Percentiles rank a stretch among this genome's conserved stretches.
Evolutionary conservation across 2,888 invertebrate genomes (phyloP).

Genomic region (Cyclophora albipunctata): DNA sequence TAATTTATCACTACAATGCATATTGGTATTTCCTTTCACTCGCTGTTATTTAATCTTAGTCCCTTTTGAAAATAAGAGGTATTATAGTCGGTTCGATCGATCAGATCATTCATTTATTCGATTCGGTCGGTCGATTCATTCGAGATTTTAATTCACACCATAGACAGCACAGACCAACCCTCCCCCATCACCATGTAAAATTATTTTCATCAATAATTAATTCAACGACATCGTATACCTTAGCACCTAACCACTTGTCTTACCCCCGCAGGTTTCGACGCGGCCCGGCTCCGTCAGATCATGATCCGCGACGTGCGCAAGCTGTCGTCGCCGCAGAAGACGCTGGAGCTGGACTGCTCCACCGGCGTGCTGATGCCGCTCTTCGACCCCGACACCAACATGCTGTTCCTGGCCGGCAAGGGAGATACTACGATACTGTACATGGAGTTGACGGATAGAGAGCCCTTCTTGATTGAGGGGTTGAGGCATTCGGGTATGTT

Average conservation of each 20-base stretch:
- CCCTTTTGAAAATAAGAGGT: no score
- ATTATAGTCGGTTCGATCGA: no score
- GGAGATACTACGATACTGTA: conserved; percentile 94
- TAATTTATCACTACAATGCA: no score
- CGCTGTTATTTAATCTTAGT: no score
- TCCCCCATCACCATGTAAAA: no score
- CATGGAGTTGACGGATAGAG: conserved; percentile 91
- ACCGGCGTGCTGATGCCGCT: conserved; percentile 94
- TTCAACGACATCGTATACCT: not conserved
- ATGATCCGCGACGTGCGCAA: conserved; percentile 91
- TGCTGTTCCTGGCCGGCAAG: conserved; percentile 96
- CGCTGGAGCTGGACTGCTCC: conserved; percentile 87
- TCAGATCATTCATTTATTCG: no score
- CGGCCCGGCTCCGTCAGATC: conserved; percentile 89
- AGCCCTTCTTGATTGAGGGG: conserved; percentile 93
- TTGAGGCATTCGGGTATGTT: conserved; percentile 82
- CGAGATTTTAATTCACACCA: no score
- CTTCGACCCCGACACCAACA: conserved; percentile 94
- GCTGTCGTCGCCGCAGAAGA: conserved; percentile 84
- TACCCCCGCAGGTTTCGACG: conserved; percentile 83
- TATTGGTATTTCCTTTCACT: no score
- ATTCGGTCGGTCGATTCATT: no score
- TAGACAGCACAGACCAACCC: no score
- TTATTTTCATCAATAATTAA: no score
- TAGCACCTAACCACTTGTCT: not conserved